Base-by-base conservation (phyloP, 2,888 invertebrate genomes). In the Sepiola atlantica region DNA sequence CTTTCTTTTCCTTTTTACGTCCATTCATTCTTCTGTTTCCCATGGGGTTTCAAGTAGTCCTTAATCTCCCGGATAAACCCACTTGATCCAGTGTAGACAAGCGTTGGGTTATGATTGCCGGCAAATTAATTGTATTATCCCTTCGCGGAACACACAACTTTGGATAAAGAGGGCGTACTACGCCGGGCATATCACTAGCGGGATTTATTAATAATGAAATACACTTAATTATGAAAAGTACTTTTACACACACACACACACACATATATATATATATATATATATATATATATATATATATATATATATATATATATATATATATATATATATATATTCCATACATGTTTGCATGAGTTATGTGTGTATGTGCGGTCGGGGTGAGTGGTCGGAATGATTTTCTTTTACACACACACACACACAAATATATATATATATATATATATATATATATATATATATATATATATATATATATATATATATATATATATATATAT, bases 101-200 rank as follows among this genome's bases (percentile, higher is more conserved):
- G 77, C 32, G 77, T 77, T n/a, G 61, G 21, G 61, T 61, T 61
- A 2, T 61, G 61, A 61, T 61, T 61, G n/a, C n/a, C 32, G 77
- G n/a, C 77, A 77, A 77, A 77, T 77, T 77, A 77, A 77, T 77
- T 77, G 77, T 77, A 77, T 77, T 77, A 77, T 77, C 77, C 77
- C 77, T 77, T 77, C n/a, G n/a, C n/a, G 77, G n/a, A n/a, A 32
- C n/a, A 77, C 77, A 77, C 10, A 6, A 4, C n/a, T n/a, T 12
- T 77, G n/a, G n/a, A 77, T 77, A n/a, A 18, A 77, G 14, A n/a
- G 16, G 77, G 16, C 16, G n/a, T n/a, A 16, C 77, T 77, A n/a
- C 14, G n/a, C n/a, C 16, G 12, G n/a, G 32, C n/a, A 77, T 77
- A 77, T 77, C 77, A n/a, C 77, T 32, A 2, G 16, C n/a, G 32